phyloP scores from a whole-genome alignment of 2,888 invertebrate genomes.

The Apamea epomidion region DNA sequence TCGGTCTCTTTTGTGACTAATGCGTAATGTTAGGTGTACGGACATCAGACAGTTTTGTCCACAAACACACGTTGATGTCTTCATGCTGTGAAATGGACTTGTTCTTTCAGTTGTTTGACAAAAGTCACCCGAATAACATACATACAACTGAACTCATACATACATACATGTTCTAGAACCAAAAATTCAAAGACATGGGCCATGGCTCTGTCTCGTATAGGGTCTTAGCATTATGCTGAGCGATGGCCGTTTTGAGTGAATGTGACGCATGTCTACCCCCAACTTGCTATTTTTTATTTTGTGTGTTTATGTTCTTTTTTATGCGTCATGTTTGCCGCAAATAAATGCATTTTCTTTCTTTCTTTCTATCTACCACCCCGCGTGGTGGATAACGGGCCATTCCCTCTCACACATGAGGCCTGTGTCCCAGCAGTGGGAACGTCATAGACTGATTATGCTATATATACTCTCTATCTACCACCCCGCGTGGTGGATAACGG shows the following conservation, averaged over 20 bases:
- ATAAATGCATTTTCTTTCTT: too few species aligned
- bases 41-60: not conserved
- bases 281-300: too few species aligned
- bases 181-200: not conserved
- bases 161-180: not conserved
- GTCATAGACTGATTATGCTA: too few species aligned
- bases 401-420: not conserved
- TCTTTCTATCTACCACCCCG: too few species aligned
- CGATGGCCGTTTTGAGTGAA: too few species aligned
- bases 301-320: too few species aligned
- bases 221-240: too few species aligned
- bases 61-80: slow-evolving; percentile 1
- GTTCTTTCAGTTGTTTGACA: not conserved
- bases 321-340: too few species aligned
- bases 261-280: too few species aligned
- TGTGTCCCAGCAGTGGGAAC: not conserved
- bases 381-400: not conserved
- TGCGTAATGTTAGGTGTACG: not conserved
- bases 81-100: not conserved
- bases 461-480: not conserved
- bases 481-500: not conserved
- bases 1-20: slow-evolving; percentile 39
- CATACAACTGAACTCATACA: too few species aligned
- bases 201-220: too few species aligned
- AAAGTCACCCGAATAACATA: not conserved